phyloP scores from a whole-genome alignment of 2,797 vertebrate genomes.

The Artibeus jamaicensis region DNA sequence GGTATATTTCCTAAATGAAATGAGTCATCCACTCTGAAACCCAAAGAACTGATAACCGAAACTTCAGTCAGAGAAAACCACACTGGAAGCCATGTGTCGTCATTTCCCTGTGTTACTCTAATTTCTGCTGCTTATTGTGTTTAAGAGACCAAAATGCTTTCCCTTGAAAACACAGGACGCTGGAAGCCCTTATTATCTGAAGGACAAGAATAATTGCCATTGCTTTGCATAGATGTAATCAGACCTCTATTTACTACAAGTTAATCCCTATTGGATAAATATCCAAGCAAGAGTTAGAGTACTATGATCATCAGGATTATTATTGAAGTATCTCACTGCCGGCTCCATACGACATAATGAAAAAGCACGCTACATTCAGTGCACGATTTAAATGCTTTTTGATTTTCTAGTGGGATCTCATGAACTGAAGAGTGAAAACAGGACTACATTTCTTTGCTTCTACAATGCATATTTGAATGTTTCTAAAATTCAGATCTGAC shows the following conservation, averaged over 20 bases:
- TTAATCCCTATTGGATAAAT: conserved; percentile 36
- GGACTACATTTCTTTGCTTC: neutral
- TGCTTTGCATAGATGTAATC: conserved; percentile 40
- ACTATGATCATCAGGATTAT: conserved; percentile 43
- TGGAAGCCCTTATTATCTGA: conserved; percentile 40
- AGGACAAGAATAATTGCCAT: conserved; percentile 50
- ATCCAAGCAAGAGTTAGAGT: conserved; percentile 42
- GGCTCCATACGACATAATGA: conserved; percentile 15
- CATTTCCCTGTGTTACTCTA: neutral
- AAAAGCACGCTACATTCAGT: conserved; percentile 47
- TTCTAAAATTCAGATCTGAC: conserved; percentile 22
- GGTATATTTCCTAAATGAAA: conserved; percentile 29
- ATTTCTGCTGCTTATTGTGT: conserved; percentile 16
- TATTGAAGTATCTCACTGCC: conserved; percentile 50
- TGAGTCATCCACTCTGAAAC: neutral
- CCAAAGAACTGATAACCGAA: neutral
- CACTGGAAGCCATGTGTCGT: neutral
- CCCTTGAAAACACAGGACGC: conserved; percentile 25
- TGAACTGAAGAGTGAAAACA: conserved; percentile 6
- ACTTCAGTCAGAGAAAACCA: neutral
- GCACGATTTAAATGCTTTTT: conserved; percentile 43
- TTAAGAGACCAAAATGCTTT: conserved; percentile 29
- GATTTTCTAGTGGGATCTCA: conserved; percentile 38
- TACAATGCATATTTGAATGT: neutral
- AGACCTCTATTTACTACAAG: conserved; percentile 55